These are phyloP conservation scores for Oncorhynchus masou DNA, from an alignment of 2,113 vertebrate genomes.

Conservation along the genomic window DNA sequence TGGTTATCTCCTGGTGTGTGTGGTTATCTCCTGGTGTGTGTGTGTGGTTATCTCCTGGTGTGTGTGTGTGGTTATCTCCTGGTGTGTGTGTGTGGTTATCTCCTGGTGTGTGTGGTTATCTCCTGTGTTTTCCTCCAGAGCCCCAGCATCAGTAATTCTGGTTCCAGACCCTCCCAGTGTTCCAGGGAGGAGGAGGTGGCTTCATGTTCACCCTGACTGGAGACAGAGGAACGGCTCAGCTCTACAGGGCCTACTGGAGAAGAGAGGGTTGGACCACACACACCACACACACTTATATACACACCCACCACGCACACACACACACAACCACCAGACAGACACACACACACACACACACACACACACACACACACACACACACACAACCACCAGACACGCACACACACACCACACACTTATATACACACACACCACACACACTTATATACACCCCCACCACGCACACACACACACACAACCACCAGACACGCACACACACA, in stretches of 20 bases:
- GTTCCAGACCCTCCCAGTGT: conserved; percentile 64
- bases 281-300: no score
- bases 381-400: no score
- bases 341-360: no score
- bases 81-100: conserved; percentile 10
- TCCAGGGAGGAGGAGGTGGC: conserved; percentile 76
- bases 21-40: neutral
- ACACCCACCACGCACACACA: no score
- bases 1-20: conserved; percentile 7
- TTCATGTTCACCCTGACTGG: conserved; percentile 82
- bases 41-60: conserved; percentile 19
- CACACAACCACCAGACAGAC: no score
- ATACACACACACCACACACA: no score
- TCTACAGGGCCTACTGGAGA: conserved; percentile 82
- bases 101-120: conserved; percentile 9
- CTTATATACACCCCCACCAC: no score
- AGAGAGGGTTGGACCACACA: conserved; percentile 58
- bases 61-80: neutral
- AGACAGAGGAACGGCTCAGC: conserved; percentile 74
- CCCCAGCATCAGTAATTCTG: conserved; percentile 70
- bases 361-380: no score
- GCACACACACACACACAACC: no score
- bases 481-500: no score
- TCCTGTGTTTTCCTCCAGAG: conserved; percentile 60
- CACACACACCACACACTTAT: no score